Base-by-base conservation (phyloP, 2,113 vertebrate species). In the Sinocyclocheilus grahami region DNA sequence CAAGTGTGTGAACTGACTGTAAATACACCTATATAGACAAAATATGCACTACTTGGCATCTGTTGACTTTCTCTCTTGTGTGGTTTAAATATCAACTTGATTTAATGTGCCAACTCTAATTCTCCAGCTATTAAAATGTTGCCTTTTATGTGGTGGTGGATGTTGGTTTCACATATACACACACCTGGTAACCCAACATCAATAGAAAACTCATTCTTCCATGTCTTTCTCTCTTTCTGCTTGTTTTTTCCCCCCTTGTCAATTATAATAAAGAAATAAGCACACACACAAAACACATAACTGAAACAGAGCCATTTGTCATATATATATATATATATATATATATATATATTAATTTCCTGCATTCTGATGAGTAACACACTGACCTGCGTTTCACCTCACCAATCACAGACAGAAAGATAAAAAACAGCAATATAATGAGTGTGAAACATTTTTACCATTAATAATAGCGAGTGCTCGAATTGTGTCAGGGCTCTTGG, bases 311-410 rank as follows among this genome's bases (percentile, higher is more conserved):
- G 5, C 18, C 6, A 10, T 69, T 30, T 30, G 13, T 67, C 14
- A 30, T 30, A 30, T n/a, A n/a, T n/a, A n/a, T n/a, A n/a, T n/a
- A n/a, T n/a, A n/a, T n/a, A n/a, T n/a, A n/a, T n/a, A n/a, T n/a
- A n/a, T n/a, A n/a, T n/a, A n/a, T n/a, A n/a, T n/a, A n/a, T n/a
- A n/a, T n/a, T n/a, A n/a, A 85, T 78, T 78, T 85, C 79, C 80
- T 77, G 60, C 72, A 8, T 12, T 65, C 79, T 83, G 55, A 72
- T 89, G 82, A 89, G 72, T 89, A 87, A 86, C 33, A 86, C 78
- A 60, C 46, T 89, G 88, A 89, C 83, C 86, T 78, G 67, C n/a
- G 69, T 78, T 60, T 89, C 65, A 87, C 86, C 86, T 86, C 48
- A 79, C 71, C 83, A 72, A 72, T 53, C 51, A 85, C 20, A 62